phyloP scores from a whole-genome alignment of 1,140 invertebrate genomes.

The Periplaneta americana region DNA sequence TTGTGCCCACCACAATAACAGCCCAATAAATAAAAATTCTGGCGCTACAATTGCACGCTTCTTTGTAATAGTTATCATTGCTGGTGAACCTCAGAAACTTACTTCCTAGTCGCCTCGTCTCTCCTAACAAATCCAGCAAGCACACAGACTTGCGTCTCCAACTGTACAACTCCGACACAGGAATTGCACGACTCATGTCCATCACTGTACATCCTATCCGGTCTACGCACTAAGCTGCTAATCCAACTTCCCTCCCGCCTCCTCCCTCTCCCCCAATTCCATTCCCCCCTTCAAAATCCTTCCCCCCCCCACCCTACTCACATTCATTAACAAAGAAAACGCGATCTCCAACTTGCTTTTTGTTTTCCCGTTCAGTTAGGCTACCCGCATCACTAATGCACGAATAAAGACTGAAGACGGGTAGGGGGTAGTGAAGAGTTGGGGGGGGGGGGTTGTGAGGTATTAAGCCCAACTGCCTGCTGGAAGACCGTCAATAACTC shows the following conservation, averaged over 20 bases:
- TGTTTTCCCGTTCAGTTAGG: not conserved
- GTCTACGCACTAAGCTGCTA: constrained; percentile 1
- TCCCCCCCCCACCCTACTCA: not conserved
- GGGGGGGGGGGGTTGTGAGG: not conserved
- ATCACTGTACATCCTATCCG: not conserved
- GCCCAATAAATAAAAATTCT: not conserved
- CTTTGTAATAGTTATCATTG: not conserved
- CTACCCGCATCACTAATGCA: constrained; percentile 4
- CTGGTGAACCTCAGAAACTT: not conserved
- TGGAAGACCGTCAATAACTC: not conserved
- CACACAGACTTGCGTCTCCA: not conserved
- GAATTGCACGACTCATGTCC: not conserved
- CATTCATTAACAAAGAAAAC: constrained; percentile 8
- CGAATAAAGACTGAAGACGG: not conserved
- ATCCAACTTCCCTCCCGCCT: not conserved
- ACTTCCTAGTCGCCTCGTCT: not conserved
- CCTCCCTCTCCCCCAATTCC: not conserved
- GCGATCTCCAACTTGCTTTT: not conserved
- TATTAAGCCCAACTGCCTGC: not conserved
- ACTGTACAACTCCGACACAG: not conserved
- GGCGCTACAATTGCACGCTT: not conserved
- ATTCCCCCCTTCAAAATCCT: not conserved
- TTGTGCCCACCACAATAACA: not conserved
- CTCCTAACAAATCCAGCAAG: not conserved
- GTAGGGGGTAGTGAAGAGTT: not conserved